Conservation (phyloP, 2,888 invertebrate species). For the Oligia strigilis region DNA sequence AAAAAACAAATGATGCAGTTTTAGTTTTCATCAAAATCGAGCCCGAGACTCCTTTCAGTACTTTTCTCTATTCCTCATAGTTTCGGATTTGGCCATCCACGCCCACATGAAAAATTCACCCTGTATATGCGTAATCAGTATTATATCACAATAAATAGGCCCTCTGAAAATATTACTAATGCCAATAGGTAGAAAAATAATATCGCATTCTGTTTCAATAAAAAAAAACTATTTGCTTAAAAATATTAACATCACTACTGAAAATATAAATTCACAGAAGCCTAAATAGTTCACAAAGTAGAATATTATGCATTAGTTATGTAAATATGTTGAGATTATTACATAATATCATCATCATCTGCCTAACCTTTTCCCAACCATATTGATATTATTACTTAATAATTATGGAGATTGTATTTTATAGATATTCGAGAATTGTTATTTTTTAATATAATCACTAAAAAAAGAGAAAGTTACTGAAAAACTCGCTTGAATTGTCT, state of each 20-base stretch:
- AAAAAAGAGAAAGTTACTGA: slow-evolving; percentile 15
- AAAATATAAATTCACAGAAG: neutral
- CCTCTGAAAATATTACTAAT: slow-evolving; percentile 10
- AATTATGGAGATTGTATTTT: slow-evolving; percentile 7
- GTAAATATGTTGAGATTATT: slow-evolving; percentile 6
- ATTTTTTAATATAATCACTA: slow-evolving; percentile 34
- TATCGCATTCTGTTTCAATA: slow-evolving; percentile 1
- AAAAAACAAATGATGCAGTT: too few species aligned
- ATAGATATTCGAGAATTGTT: slow-evolving; percentile 11
- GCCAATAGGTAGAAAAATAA: slow-evolving; percentile 11
- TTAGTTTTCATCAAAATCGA: too few species aligned
- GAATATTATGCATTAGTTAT: slow-evolving; percentile 36
- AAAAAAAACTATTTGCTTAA: slow-evolving; percentile 7
- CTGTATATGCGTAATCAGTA: neutral
- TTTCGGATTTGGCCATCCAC: too few species aligned
- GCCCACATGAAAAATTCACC: too few species aligned
- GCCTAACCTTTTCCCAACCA: too few species aligned
- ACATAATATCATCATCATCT: neutral
- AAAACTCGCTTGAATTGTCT: slow-evolving; percentile 17
- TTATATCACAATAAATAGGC: slow-evolving; percentile 51
- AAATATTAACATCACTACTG: slow-evolving; percentile 16
- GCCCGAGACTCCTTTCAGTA: too few species aligned
- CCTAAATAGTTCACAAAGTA: neutral
- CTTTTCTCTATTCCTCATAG: too few species aligned
- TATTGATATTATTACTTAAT: neutral